These are phyloP conservation scores for Muscidifurax raptorellus DNA, from an alignment of 1,140 invertebrate species.

Conservation along the genomic window DNA sequence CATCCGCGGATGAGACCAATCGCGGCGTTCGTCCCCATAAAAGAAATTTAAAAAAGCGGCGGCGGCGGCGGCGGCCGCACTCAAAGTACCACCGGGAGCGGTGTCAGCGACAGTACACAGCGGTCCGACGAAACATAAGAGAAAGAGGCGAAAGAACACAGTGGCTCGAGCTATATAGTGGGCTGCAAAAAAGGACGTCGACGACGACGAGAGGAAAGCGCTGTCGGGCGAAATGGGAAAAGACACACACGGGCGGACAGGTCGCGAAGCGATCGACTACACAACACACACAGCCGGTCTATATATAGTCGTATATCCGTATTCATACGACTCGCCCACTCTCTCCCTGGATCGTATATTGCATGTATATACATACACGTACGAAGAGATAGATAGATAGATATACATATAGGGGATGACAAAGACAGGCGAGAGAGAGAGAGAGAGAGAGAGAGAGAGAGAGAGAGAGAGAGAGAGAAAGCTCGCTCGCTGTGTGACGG, in stretches of 20 bases:
- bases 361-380: background rate
- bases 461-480: constrained; percentile 22
- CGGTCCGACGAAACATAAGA: constrained; percentile 19
- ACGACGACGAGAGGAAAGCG: constrained; percentile 8
- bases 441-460: constrained; percentile 17
- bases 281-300: background rate
- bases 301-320: background rate
- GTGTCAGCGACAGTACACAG: constrained; percentile 13
- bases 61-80: background rate
- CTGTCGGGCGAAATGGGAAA: background rate
- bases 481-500: constrained; percentile 52
- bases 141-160: background rate
- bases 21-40: constrained; percentile 6
- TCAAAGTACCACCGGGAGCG: background rate
- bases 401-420: background rate
- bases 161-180: background rate
- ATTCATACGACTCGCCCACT: constrained; percentile 49
- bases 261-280: constrained; percentile 45
- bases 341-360: constrained; percentile 45
- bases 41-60: constrained; percentile 12
- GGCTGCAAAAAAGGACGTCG: background rate
- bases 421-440: background rate
- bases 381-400: background rate
- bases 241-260: constrained; percentile 12
- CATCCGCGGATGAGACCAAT: constrained; percentile 13